Percentiles rank a stretch among this genome's conserved stretches.
Evolutionary conservation across 2,797 vertebrate species (phyloP).

Genomic region (Cephalopachus bancanus): DNA sequence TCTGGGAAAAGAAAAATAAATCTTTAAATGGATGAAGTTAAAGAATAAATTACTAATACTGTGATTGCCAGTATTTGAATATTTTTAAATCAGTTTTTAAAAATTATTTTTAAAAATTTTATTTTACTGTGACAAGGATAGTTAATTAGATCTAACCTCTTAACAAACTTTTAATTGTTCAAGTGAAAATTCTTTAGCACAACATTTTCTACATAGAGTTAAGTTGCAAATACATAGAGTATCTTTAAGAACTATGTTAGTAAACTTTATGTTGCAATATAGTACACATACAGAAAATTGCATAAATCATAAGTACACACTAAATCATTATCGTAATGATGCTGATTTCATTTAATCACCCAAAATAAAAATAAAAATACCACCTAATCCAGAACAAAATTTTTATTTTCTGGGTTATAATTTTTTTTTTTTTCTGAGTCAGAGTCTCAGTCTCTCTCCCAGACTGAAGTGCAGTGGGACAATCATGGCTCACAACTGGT

Average conservation of each 20-base stretch:
- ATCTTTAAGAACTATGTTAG: neutral
- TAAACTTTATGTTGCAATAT: neutral
- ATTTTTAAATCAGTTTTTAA: constrained; percentile 78
- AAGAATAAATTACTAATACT: constrained; percentile 74
- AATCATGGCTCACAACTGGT: too few relatives aligned
- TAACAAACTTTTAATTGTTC: neutral
- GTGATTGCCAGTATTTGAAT: constrained; percentile 18
- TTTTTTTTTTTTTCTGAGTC: too few relatives aligned
- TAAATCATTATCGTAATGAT: neutral
- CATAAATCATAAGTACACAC: neutral
- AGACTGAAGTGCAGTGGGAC: too few relatives aligned
- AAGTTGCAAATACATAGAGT: neutral
- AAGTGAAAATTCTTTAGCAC: neutral
- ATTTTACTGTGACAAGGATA: neutral
- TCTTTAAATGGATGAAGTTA: neutral
- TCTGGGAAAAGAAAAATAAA: constrained; percentile 80
- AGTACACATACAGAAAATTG: neutral
- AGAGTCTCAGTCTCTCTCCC: too few relatives aligned
- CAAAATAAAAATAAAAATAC: neutral
- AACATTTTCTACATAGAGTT: neutral
- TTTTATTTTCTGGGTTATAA: too few relatives aligned
- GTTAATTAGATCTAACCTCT: neutral
- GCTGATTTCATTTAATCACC: neutral
- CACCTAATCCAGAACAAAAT: neutral
- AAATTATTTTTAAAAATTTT: constrained; percentile 70